phyloP scores from a whole-genome alignment of 2,113 vertebrate genomes.

The Progne subis region DNA sequence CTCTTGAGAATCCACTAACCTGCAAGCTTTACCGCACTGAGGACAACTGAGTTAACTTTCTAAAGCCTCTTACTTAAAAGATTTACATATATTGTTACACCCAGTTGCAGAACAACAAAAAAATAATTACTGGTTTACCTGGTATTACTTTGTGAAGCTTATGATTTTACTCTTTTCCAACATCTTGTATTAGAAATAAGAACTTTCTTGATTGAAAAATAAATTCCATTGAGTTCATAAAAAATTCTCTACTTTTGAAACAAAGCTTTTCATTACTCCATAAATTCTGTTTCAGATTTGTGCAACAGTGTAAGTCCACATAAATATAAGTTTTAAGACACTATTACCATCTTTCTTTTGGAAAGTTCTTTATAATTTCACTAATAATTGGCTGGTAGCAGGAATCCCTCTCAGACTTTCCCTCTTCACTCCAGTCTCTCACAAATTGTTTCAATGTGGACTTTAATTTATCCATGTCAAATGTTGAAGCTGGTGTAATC shows the following conservation, averaged over 20 bases:
- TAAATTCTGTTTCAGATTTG: not conserved
- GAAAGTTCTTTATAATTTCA: slow-evolving; percentile 92
- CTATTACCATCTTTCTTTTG: slow-evolving; percentile 88
- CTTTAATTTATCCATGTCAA: slow-evolving; percentile 99
- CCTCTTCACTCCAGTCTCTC: slow-evolving; percentile 95
- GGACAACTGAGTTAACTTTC: not conserved
- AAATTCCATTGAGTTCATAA: not conserved
- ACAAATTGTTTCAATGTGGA: slow-evolving; percentile 99
- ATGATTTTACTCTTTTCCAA: not conserved
- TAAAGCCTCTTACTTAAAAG: not conserved
- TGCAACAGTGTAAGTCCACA: not conserved
- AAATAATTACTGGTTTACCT: not conserved
- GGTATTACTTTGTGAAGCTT: not conserved
- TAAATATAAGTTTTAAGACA: slow-evolving; percentile 42
- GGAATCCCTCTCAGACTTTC: slow-evolving; percentile 89
- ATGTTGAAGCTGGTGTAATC: slow-evolving; percentile 88
- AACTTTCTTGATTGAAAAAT: not conserved
- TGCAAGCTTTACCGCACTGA: not conserved
- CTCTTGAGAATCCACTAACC: not conserved
- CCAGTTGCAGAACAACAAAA: not conserved
- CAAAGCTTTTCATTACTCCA: not conserved
- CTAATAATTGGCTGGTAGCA: slow-evolving; percentile 94
- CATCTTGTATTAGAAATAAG: not conserved
- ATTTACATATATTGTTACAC: not conserved
- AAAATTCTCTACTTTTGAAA: not conserved